These are phyloP conservation scores for Ernsta delagoae DNA, from an alignment of 2,888 invertebrate species.

Conservation along the genomic window DNA sequence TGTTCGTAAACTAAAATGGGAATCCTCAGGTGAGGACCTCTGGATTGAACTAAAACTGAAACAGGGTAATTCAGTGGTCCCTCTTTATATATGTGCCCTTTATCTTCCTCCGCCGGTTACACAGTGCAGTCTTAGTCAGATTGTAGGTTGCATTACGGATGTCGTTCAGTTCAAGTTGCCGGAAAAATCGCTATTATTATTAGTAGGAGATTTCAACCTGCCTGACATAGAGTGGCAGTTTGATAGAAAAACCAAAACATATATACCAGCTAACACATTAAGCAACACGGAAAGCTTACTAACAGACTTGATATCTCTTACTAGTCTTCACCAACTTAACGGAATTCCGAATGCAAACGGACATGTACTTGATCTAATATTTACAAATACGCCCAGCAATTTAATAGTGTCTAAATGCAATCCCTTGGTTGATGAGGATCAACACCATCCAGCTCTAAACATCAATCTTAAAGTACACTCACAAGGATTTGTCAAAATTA, in stretches of 20 bases:
- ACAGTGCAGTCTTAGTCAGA: neutral
- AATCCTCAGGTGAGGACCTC: conserved; percentile 16
- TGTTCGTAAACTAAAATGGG: conserved; percentile 16
- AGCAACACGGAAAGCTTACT: conserved; percentile 8
- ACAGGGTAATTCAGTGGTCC: neutral
- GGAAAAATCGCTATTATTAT: neutral
- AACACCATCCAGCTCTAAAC: conserved; percentile 3
- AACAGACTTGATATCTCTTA: neutral
- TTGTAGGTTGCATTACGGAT: conserved; percentile 1
- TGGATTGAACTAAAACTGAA: conserved; percentile 2
- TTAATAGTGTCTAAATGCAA: neutral
- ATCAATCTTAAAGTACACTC: neutral
- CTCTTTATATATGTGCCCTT: conserved; percentile 2
- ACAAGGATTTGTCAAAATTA: neutral
- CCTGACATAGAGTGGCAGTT: conserved; percentile 13
- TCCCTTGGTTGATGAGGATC: conserved; percentile 11
- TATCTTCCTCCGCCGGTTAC: conserved; percentile 22
- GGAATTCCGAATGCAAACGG: conserved; percentile 7
- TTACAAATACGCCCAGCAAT: conserved; percentile 1
- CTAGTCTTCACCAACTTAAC: conserved; percentile 4
- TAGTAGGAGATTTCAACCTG: conserved; percentile 19
- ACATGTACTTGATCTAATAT: conserved; percentile 10
- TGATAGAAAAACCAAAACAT: conserved; percentile 4
- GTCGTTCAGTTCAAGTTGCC: conserved; percentile 6
- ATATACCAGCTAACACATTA: conserved; percentile 1